Percentiles rank a stretch among this genome's conserved stretches.
phyloP scores from a whole-genome alignment of 1,140 invertebrate species.

The Apis cerana region DNA sequence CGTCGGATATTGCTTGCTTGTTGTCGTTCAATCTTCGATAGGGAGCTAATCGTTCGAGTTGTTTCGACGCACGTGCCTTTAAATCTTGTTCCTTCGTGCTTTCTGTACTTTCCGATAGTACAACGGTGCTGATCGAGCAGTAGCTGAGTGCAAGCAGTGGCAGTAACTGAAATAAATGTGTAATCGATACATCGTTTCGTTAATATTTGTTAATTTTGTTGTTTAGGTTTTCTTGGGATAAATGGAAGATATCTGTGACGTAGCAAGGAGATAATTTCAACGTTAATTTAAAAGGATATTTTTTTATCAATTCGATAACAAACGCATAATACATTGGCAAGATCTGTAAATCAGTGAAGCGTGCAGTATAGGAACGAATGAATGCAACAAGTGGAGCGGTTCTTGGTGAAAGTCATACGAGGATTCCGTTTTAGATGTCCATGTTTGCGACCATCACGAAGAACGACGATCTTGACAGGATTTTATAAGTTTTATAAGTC shows the following conservation, averaged over 20 bases:
- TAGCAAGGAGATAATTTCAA: no score
- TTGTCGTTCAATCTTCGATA: constrained; percentile 62
- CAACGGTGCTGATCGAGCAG: constrained; percentile 57
- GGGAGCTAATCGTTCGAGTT: constrained; percentile 73
- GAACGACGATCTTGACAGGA: constrained; percentile 37
- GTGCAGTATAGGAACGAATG: constrained; percentile 10
- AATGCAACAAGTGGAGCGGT: constrained; percentile 72
- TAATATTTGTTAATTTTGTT: neutral
- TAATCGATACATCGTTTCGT: neutral
- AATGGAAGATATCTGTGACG: no score
- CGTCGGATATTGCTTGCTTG: neutral
- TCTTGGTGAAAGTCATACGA: constrained; percentile 72
- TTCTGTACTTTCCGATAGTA: constrained; percentile 44
- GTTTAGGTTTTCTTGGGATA: no score
- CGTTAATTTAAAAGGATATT: neutral
- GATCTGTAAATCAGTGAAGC: constrained; percentile 54
- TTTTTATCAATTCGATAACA: neutral
- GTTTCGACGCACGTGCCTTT: constrained; percentile 68
- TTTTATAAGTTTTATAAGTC: constrained; percentile 32
- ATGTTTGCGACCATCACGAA: constrained; percentile 35
- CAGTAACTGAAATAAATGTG: constrained; percentile 65
- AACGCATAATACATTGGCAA: constrained; percentile 42
- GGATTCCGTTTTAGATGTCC: constrained; percentile 39
- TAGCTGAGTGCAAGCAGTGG: constrained; percentile 66
- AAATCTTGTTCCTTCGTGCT: constrained; percentile 46